These are phyloP conservation scores for Umimayanthus chanpuru DNA, from an alignment of 92 coral and sea anemone species.

Conservation along the genomic window DNA sequence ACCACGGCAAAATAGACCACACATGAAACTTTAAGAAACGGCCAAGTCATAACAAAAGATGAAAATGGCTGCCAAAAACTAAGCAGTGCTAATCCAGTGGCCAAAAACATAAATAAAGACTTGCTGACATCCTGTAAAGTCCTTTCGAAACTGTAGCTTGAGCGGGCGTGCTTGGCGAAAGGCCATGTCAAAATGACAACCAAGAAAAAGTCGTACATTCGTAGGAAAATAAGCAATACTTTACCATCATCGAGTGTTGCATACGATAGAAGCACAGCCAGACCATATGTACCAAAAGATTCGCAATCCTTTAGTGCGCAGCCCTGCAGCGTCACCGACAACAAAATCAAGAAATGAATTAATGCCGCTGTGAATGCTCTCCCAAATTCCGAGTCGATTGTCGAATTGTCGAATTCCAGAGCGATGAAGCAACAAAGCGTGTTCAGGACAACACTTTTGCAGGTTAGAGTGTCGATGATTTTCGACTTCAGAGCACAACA, in stretches of 20 bases:
- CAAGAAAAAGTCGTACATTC: constrained; percentile 20
- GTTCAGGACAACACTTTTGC: constrained; percentile 29
- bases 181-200: constrained; percentile 27
- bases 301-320: constrained; percentile 18
- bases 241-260: constrained; percentile 11
- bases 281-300: constrained; percentile 1
- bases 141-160: constrained; percentile 11
- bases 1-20: not conserved
- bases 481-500: constrained; percentile 15
- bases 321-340: constrained; percentile 15
- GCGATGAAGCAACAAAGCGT: constrained; percentile 16
- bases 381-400: constrained; percentile 9
- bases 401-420: constrained; percentile 27
- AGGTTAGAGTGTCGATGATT: not conserved
- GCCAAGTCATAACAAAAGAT: not conserved
- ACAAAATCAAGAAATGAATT: constrained; percentile 7
- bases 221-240: constrained; percentile 12
- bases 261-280: constrained; percentile 27
- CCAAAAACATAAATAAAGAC: not conserved
- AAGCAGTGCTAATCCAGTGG: not conserved
- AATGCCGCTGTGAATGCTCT: constrained; percentile 8
- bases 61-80: not conserved
- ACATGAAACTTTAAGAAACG: not conserved
- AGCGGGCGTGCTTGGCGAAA: not conserved
- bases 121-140: constrained; percentile 2